Conservation (phyloP, 2,888 invertebrate species). For the Candidula unifasciata region DNA sequence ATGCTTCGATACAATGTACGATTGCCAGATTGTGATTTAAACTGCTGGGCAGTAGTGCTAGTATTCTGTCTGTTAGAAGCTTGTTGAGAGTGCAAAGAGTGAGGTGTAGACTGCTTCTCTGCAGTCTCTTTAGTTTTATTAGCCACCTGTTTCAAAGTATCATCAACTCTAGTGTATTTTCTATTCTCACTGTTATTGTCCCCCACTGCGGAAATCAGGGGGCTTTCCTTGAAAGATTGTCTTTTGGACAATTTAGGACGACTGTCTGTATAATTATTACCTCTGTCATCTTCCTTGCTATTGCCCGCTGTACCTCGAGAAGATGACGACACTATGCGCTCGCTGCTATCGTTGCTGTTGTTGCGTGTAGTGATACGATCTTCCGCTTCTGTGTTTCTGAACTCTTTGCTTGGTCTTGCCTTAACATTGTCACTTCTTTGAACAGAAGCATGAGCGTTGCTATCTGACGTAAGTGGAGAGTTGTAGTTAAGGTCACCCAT, state of each 20-base stretch:
- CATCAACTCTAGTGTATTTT: not conserved
- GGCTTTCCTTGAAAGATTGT: not conserved
- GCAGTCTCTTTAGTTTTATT: not conserved
- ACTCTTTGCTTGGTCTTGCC: not conserved
- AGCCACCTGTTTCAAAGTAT: not conserved
- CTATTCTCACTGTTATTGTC: not conserved
- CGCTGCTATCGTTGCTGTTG: not conserved
- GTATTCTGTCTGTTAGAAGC: too few relatives aligned
- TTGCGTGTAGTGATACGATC: slow-evolving; percentile 38
- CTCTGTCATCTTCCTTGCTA: not conserved
- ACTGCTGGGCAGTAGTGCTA: not conserved
- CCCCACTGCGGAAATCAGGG: not conserved
- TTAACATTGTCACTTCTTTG: not conserved
- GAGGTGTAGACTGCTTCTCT: not conserved
- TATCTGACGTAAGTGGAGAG: not conserved
- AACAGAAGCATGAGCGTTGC: not conserved
- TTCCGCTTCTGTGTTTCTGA: not conserved
- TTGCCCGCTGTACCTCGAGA: not conserved
- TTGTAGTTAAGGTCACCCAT: slow-evolving; percentile 15
- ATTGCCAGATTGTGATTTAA: not conserved
- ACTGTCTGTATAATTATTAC: not conserved
- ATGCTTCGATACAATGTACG: slow-evolving; percentile 26
- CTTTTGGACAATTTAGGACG: not conserved
- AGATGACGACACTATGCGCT: too few relatives aligned
- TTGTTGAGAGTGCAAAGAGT: not conserved